A percentile compares a stretch with the other conserved stretches of the same genome.
Evolutionary conservation across 2,888 invertebrate species (phyloP).

Genomic region (Anthophora plumipes): DNA sequence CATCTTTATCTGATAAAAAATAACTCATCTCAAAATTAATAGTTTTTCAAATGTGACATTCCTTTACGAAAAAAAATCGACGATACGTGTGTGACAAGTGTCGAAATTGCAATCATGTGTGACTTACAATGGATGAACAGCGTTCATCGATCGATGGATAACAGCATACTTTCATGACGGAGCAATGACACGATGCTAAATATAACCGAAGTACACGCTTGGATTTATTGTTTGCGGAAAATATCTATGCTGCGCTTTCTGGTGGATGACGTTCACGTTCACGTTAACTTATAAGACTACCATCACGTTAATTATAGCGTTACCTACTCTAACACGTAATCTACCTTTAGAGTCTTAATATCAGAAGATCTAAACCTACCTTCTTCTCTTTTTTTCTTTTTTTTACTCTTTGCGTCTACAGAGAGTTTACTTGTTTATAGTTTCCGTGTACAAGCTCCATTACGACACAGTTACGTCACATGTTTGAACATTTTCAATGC

Average conservation of each 20-base stretch:
- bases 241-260: slow-evolving; percentile 25
- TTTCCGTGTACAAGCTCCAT: no score
- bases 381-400: neutral
- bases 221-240: slow-evolving; percentile 46
- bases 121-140: slow-evolving; percentile 1
- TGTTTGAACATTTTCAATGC: neutral
- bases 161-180: slow-evolving; percentile 42
- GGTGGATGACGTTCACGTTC: slow-evolving; percentile 2
- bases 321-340: neutral
- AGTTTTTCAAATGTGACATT: no score
- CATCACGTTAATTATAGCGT: slow-evolving; percentile 35
- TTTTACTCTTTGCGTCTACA: no score
- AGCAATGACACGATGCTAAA: slow-evolving; percentile 58
- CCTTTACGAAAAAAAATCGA: no score
- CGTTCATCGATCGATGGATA: slow-evolving; percentile 46
- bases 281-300: neutral
- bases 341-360: neutral
- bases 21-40: no score
- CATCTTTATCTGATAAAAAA: no score
- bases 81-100: no score
- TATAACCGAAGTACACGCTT: slow-evolving; percentile 27
- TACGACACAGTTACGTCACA: no score
- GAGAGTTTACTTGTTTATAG: no score
- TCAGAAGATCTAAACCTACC: neutral
- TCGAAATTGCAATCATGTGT: slow-evolving; percentile 7